Evolutionary conservation across 2,797 vertebrate species (phyloP).

Genomic region (Gambusia yucatana): DNA sequence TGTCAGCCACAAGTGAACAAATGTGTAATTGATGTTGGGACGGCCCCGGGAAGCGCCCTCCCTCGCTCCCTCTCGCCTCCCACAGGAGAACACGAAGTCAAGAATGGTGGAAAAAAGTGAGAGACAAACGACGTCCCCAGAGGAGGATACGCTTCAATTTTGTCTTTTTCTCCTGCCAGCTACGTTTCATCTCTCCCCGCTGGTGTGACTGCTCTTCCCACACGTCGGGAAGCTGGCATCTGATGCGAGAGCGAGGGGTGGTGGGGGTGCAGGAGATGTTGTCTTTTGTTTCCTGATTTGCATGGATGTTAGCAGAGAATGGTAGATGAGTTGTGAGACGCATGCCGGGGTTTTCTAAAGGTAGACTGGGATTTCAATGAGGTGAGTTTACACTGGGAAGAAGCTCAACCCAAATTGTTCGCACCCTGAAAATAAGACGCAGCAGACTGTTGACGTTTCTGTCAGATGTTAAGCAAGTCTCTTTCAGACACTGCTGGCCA

Average conservation of each 20-base stretch:
- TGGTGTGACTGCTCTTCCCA: conserved; percentile 79
- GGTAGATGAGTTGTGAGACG: conserved; percentile 66
- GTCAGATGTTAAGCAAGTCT: not conserved
- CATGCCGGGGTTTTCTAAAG: conserved; percentile 62
- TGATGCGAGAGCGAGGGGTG: conserved; percentile 54
- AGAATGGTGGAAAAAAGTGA: conserved; percentile 73
- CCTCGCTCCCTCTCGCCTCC: conserved; percentile 62
- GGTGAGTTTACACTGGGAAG: not conserved
- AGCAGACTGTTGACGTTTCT: not conserved
- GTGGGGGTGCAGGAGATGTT: conserved; percentile 62
- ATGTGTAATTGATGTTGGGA: conserved; percentile 86
- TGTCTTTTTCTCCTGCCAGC: conserved; percentile 66
- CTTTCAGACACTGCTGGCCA: not conserved
- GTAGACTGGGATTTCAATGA: conserved; percentile 40
- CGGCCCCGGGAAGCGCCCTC: conserved; percentile 75
- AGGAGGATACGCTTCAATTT: conserved; percentile 84
- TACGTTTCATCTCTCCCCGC: conserved; percentile 76
- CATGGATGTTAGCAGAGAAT: conserved; percentile 77
- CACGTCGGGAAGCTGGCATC: conserved; percentile 77
- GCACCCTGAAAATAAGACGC: not conserved
- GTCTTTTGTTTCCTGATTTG: conserved; percentile 78
- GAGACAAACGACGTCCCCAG: conserved; percentile 76
- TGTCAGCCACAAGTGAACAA: conserved; percentile 84
- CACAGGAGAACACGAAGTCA: conserved; percentile 76
- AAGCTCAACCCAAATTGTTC: not conserved